Evolutionary conservation across 2,888 invertebrate species (phyloP).

Genomic region (Acanthosepion pharaonis): DNA sequence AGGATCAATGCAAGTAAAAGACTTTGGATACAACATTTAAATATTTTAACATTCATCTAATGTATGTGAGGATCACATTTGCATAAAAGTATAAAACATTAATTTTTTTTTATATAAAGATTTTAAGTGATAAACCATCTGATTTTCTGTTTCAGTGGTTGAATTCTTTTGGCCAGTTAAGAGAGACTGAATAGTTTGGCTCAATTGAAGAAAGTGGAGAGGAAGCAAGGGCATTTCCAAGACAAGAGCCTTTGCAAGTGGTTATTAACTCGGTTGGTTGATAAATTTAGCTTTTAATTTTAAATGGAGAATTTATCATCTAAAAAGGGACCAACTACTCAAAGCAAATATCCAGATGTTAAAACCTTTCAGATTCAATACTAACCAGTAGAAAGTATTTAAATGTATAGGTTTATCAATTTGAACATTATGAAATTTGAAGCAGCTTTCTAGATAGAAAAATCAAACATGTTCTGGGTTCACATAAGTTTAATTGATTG

Average conservation of each 20-base stretch:
- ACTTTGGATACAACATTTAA: not conserved
- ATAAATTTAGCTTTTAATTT: not conserved
- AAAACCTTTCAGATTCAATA: not conserved
- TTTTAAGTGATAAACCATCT: not conserved
- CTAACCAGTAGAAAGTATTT: not conserved
- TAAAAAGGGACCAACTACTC: not conserved
- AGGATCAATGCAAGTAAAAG: not conserved
- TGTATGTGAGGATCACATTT: not conserved
- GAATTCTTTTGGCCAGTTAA: not conserved
- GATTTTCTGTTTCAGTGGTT: not conserved
- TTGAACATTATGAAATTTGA: not conserved
- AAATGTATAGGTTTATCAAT: not conserved
- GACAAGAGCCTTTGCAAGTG: not conserved
- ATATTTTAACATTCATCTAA: not conserved
- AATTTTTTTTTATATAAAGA: not conserved
- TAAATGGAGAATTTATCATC: not conserved
- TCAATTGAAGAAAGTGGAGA: not conserved
- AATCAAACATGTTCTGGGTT: not conserved
- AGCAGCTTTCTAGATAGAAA: not conserved
- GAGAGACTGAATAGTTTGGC: not conserved
- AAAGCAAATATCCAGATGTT: not conserved
- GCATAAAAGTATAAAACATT: not conserved
- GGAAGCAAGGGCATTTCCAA: not conserved
- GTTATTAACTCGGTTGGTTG: not conserved
- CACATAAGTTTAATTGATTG: not conserved